A percentile compares a stretch with the other conserved stretches of the same genome.
Evolutionary conservation across 2,888 invertebrate genomes (phyloP).

Genomic region (Drosophila borealis): DNA sequence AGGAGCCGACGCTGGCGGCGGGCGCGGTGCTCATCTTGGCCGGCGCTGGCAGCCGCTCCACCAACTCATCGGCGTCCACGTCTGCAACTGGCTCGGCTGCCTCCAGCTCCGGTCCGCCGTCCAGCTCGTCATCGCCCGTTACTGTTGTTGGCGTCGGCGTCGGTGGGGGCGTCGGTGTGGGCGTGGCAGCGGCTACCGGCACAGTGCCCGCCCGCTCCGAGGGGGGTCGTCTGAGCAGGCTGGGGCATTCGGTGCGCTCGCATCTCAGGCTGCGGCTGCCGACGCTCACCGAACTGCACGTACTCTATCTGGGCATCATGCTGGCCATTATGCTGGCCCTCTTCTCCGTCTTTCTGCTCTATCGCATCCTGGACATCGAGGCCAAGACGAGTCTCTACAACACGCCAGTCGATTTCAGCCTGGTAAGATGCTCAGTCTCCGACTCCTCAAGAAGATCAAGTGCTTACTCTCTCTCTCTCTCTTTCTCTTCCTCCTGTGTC

Average conservation of each 20-base stretch:
- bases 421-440: constrained; percentile 73
- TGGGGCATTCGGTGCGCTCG: constrained; percentile 48
- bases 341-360: constrained; percentile 83
- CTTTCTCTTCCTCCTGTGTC: neutral
- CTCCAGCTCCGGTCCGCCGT: constrained; percentile 44
- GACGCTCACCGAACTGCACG: constrained; percentile 82
- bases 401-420: constrained; percentile 83
- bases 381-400: constrained; percentile 82
- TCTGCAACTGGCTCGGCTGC: constrained; percentile 32
- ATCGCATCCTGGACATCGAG: constrained; percentile 84
- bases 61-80: constrained; percentile 60
- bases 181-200: neutral
- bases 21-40: neutral
- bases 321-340: constrained; percentile 82
- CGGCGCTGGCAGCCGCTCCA: constrained; percentile 21
- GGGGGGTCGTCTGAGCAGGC: constrained; percentile 32
- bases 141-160: constrained; percentile 50
- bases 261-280: constrained; percentile 69
- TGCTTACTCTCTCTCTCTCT: neutral
- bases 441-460: neutral
- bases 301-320: constrained; percentile 83
- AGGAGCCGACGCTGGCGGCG: constrained; percentile 17
- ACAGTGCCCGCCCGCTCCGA: neutral
- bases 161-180: neutral
- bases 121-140: constrained; percentile 60